Evolutionary conservation across 1,140 invertebrate species (phyloP).

Genomic region (Rhyzopertha dominica): DNA sequence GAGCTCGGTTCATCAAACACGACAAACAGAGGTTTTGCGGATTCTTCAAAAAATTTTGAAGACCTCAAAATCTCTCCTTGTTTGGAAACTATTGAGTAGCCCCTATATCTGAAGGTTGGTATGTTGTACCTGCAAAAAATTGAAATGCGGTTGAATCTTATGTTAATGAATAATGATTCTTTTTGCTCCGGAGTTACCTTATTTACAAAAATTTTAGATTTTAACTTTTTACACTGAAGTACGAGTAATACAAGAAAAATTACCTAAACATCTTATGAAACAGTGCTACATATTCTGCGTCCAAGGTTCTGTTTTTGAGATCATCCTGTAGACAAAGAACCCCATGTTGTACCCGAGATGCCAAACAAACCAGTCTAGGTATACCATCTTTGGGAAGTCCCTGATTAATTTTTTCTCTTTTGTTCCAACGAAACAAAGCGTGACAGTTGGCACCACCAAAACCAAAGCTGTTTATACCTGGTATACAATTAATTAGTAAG

Average conservation of each 20-base stretch:
- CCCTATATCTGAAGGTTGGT: conserved; percentile 53
- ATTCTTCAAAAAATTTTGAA: conserved; percentile 55
- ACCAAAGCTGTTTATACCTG: conserved; percentile 58
- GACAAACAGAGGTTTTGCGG: conserved; percentile 72
- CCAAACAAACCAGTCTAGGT: conserved; percentile 59
- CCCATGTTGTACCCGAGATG: conserved; percentile 62
- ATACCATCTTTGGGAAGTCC: conserved; percentile 49
- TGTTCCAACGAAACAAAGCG: conserved; percentile 55
- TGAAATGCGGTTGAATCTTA: too few relatives aligned
- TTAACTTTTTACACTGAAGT: not conserved
- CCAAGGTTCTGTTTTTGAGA: conserved; percentile 53
- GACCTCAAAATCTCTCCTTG: conserved; percentile 51
- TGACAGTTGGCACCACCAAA: conserved; percentile 65
- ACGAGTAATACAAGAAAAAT: conserved; percentile 6
- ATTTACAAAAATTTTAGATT: too few relatives aligned
- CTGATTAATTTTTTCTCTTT: conserved; percentile 51
- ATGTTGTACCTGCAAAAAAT: conserved; percentile 50
- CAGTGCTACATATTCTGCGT: conserved; percentile 54
- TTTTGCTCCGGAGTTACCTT: too few relatives aligned
- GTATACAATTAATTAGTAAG: too few relatives aligned
- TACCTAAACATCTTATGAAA: conserved; percentile 45
- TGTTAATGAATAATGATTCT: too few relatives aligned
- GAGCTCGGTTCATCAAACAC: conserved; percentile 90
- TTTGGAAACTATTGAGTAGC: conserved; percentile 52
- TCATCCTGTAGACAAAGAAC: conserved; percentile 63